A percentile compares a stretch with the other conserved stretches of the same genome.
phyloP scores from a whole-genome alignment of 2,888 invertebrate species.

The Nudaria mundana region DNA sequence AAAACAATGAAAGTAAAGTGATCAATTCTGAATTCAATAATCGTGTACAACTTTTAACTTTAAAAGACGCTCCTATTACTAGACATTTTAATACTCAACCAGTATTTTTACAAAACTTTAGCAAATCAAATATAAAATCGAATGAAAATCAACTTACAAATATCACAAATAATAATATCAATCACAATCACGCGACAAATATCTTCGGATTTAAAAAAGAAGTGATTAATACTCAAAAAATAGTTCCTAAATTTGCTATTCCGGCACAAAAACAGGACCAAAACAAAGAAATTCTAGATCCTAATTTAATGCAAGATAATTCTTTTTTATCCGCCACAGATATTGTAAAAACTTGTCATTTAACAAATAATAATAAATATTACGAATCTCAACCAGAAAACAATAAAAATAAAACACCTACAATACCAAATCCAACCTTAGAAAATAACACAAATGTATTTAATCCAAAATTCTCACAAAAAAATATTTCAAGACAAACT shows the following conservation, averaged over 20 bases:
- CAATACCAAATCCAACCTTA: background rate
- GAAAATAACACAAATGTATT: constrained; percentile 7
- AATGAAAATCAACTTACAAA: background rate
- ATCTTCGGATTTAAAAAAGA: constrained; percentile 9
- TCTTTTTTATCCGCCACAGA: too few relatives aligned
- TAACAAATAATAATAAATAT: background rate
- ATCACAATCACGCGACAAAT: background rate
- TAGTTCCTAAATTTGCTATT: too few relatives aligned
- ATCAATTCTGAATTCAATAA: constrained; percentile 7
- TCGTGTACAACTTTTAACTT: background rate
- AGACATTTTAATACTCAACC: background rate
- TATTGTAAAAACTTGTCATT: too few relatives aligned
- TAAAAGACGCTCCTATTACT: background rate
- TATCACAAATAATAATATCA: background rate
- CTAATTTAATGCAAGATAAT: too few relatives aligned
- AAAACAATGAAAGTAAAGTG: background rate
- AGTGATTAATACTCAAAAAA: background rate
- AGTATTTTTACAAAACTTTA: background rate
- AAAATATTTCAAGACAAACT: background rate
- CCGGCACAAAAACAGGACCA: too few relatives aligned
- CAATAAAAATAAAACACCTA: background rate
- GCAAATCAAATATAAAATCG: background rate
- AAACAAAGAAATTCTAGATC: too few relatives aligned
- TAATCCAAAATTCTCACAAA: background rate
- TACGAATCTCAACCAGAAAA: background rate